These are phyloP conservation scores for Sciurus niger DNA, from an alignment of 2,113 vertebrate genomes.

Conservation along the genomic window DNA sequence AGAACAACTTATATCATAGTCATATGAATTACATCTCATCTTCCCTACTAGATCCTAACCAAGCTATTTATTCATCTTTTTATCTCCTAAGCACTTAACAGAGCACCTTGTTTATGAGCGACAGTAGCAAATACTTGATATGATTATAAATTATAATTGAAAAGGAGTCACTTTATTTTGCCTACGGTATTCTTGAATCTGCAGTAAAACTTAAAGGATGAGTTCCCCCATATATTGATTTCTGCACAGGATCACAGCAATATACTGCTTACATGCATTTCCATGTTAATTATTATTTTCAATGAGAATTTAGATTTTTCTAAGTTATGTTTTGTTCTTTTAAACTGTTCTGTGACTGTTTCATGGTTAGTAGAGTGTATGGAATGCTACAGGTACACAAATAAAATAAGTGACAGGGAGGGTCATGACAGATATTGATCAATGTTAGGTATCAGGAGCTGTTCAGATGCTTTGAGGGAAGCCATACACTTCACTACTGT, in stretches of 20 bases:
- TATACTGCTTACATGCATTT: background rate
- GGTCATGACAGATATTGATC: background rate
- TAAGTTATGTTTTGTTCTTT: background rate
- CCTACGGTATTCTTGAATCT: background rate
- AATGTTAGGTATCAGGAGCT: background rate
- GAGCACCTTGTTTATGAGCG: background rate
- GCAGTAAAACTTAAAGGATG: background rate
- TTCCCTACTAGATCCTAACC: background rate
- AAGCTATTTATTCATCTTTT: conserved; percentile 19
- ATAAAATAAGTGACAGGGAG: background rate
- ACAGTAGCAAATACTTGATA: background rate
- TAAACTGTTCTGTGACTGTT: background rate
- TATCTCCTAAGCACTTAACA: background rate
- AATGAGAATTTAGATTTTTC: background rate
- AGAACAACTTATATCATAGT: conserved; percentile 1
- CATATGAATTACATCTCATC: background rate
- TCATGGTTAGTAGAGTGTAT: background rate
- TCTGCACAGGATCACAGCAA: background rate
- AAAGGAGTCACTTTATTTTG: conserved; percentile 26
- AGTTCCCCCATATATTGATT: background rate
- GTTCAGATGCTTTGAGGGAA: background rate
- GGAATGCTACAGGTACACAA: background rate
- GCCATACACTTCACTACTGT: background rate
- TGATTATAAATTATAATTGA: conserved; percentile 3
- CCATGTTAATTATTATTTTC: conserved; percentile 8